These are phyloP conservation scores for Ormia ochracea DNA, from an alignment of 2,888 invertebrate genomes.

Conservation along the genomic window DNA sequence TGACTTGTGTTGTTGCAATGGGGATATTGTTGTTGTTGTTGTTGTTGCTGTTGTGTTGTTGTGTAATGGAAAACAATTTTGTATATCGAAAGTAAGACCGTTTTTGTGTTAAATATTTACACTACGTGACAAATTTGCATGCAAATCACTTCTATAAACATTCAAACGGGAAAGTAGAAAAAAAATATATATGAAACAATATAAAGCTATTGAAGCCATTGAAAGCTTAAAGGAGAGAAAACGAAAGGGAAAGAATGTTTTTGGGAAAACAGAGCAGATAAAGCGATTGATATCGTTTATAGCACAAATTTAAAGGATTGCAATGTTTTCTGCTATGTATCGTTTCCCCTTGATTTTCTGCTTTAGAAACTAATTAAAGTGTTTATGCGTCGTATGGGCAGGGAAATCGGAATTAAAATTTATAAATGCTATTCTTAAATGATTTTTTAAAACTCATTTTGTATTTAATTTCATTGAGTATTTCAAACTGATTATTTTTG, in stretches of 20 bases:
- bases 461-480: no score
- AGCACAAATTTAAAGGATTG: slow-evolving; percentile 12
- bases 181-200: neutral
- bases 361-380: slow-evolving; percentile 40
- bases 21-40: neutral
- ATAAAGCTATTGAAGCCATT: neutral
- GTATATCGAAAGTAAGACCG: slow-evolving; percentile 51
- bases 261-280: neutral
- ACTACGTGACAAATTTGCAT: slow-evolving; percentile 65
- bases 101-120: slow-evolving; percentile 62
- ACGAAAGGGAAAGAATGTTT: neutral
- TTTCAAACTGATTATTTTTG: no score
- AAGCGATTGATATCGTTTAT: slow-evolving; percentile 9
- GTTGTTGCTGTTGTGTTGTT: neutral
- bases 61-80: slow-evolving; percentile 31
- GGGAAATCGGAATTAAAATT: neutral
- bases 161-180: neutral
- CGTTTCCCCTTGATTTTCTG: slow-evolving; percentile 16
- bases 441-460: neutral
- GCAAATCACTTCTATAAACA: slow-evolving; percentile 63
- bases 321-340: neutral
- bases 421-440: neutral
- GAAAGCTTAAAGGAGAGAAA: neutral
- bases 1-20: slow-evolving; percentile 10
- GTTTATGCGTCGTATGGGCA: slow-evolving; percentile 6